Conservation (phyloP, 2,888 invertebrate genomes). For the Epinotia nisella region DNA sequence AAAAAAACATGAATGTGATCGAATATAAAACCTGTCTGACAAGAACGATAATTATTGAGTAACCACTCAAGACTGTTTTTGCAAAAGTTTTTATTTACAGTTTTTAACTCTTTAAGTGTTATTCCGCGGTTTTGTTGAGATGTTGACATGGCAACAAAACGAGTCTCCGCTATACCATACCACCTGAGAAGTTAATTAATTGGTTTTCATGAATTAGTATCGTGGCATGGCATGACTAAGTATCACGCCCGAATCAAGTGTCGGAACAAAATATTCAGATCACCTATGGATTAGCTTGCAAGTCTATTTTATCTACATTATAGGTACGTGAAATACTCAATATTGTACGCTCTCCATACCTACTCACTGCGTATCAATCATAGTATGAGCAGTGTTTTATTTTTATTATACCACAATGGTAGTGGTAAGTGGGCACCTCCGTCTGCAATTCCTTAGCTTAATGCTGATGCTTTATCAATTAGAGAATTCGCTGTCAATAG, state of each 20-base stretch:
- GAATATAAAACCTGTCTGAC: background rate
- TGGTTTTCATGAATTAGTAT: background rate
- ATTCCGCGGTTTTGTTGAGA: background rate
- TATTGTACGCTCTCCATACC: no score
- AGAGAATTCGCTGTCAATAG: no score
- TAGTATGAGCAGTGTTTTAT: no score
- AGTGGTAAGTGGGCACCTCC: no score
- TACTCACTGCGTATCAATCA: no score
- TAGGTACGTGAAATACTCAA: no score
- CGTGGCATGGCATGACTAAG: background rate
- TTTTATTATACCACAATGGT: no score
- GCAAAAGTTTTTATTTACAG: background rate
- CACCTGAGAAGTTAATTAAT: background rate
- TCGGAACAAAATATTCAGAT: conserved; percentile 5
- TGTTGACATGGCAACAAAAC: background rate
- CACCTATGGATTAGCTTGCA: background rate
- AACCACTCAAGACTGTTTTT: background rate
- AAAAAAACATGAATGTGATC: background rate
- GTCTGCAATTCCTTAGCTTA: no score
- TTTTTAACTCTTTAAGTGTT: background rate
- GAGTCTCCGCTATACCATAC: background rate
- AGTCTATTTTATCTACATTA: background rate
- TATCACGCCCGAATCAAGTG: background rate
- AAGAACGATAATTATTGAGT: background rate
- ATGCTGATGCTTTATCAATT: no score